These are phyloP conservation scores for Tetraodon nigroviridis DNA, from an alignment of 2,113 vertebrate species.

Conservation along the genomic window DNA sequence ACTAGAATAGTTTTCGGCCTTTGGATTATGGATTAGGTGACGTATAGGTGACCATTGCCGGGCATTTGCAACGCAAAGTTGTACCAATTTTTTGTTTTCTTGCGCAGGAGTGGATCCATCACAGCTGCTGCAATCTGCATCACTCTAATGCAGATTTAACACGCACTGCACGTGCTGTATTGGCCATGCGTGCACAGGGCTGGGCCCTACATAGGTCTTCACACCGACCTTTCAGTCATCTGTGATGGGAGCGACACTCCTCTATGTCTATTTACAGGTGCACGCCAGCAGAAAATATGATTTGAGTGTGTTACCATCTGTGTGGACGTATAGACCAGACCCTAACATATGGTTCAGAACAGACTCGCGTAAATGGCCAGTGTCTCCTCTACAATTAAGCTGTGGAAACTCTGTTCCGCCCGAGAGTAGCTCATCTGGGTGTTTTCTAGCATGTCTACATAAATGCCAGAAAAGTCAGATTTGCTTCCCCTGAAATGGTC, in stretches of 20 bases:
- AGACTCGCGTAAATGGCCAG: constrained; percentile 36
- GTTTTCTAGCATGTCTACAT: too few species aligned
- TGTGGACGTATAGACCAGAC: constrained; percentile 57
- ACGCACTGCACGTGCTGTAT: too few species aligned
- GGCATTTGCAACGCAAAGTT: too few species aligned
- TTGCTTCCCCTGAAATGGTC: constrained; percentile 48
- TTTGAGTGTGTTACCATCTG: constrained; percentile 55
- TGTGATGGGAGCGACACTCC: constrained; percentile 53
- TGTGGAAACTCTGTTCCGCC: constrained; percentile 28
- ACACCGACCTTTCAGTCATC: constrained; percentile 44
- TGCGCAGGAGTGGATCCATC: too few species aligned
- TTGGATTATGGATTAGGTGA: too few species aligned
- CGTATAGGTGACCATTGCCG: too few species aligned
- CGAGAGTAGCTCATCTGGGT: too few species aligned
- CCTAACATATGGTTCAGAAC: constrained; percentile 31
- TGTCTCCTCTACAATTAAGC: constrained; percentile 36
- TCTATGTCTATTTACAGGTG: constrained; percentile 32
- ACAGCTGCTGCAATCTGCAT: too few species aligned
- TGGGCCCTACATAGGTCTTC: constrained; percentile 33
- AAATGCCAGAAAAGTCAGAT: neutral
- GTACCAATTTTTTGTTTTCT: too few species aligned
- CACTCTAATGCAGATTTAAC: too few species aligned
- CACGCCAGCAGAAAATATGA: constrained; percentile 46
- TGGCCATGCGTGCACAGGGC: too few species aligned
- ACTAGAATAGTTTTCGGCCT: too few species aligned